These are phyloP conservation scores for Ailurus styani DNA, from an alignment of 2,113 vertebrate species.

Conservation along the genomic window DNA sequence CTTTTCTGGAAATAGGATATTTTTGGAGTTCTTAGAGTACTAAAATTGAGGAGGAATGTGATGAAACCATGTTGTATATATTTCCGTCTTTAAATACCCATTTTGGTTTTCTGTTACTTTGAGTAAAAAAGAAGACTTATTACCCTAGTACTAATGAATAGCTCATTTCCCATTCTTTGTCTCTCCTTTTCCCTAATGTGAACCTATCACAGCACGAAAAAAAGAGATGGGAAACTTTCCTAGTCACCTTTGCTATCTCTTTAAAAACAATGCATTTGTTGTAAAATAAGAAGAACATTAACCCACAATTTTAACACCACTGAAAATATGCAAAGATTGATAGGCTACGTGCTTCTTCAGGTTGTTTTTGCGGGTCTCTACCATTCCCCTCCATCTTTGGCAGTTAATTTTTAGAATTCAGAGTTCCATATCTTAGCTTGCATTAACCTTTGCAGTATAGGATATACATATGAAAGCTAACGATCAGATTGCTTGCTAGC, in stretches of 20 bases:
- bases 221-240: not conserved
- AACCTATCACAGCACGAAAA: not conserved
- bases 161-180: not conserved
- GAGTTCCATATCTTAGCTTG: not conserved
- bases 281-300: not conserved
- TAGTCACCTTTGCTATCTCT: not conserved
- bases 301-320: not conserved
- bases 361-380: not conserved
- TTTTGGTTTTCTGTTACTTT: not conserved
- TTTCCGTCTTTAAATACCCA: not conserved
- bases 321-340: not conserved
- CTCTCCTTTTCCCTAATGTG: not conserved
- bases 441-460: not conserved
- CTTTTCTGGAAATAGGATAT: constrained; percentile 25
- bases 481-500: not conserved
- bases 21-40: not conserved
- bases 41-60: not conserved
- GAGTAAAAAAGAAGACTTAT: not conserved
- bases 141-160: not conserved
- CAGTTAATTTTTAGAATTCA: not conserved
- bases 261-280: not conserved
- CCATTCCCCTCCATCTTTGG: not conserved
- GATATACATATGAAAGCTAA: not conserved
- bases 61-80: not conserved
- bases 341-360: not conserved